A percentile compares a stretch with the other conserved stretches of the same genome.
Conservation (phyloP, 2,888 invertebrate genomes). For the Folsomia candida region DNA sequence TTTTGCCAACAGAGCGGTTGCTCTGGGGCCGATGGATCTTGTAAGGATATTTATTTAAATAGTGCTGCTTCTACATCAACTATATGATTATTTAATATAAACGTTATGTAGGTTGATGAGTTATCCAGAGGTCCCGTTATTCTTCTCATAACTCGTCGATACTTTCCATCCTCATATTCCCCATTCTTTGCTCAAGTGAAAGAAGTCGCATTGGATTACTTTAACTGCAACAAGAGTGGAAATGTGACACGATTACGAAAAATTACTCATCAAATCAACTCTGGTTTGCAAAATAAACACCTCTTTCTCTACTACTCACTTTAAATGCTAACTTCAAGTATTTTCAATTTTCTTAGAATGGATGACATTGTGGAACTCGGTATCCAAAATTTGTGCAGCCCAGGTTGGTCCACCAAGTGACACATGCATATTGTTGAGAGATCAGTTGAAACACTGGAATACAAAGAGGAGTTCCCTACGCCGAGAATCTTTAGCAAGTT, state of each 20-base stretch:
- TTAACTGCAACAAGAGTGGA: conserved; percentile 49
- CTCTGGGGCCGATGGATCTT: conserved; percentile 44
- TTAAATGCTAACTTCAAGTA: neutral
- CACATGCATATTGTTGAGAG: conserved; percentile 30
- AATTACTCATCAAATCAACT: conserved; percentile 45
- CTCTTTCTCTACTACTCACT: neutral
- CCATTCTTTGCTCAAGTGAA: conserved; percentile 48
- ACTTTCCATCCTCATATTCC: conserved; percentile 48
- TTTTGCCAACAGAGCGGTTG: conserved; percentile 48
- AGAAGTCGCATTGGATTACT: conserved; percentile 49
- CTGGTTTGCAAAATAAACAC: conserved; percentile 43
- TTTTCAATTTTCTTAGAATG: conserved; percentile 40
- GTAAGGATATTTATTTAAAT: too few relatives aligned
- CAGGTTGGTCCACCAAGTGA: neutral
- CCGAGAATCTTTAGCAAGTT: conserved; percentile 40
- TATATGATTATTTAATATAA: too few relatives aligned
- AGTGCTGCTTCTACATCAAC: too few relatives aligned
- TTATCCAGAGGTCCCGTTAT: conserved; percentile 43
- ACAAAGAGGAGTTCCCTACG: conserved; percentile 29
- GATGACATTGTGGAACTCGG: conserved; percentile 44
- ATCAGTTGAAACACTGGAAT: conserved; percentile 43
- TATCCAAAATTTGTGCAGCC: conserved; percentile 34
- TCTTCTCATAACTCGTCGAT: conserved; percentile 44
- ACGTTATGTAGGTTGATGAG: too few relatives aligned
- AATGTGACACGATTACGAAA: conserved; percentile 48